Evolutionary conservation across 1,140 invertebrate genomes (phyloP).

Genomic region (Sarcophaga bullata): DNA sequence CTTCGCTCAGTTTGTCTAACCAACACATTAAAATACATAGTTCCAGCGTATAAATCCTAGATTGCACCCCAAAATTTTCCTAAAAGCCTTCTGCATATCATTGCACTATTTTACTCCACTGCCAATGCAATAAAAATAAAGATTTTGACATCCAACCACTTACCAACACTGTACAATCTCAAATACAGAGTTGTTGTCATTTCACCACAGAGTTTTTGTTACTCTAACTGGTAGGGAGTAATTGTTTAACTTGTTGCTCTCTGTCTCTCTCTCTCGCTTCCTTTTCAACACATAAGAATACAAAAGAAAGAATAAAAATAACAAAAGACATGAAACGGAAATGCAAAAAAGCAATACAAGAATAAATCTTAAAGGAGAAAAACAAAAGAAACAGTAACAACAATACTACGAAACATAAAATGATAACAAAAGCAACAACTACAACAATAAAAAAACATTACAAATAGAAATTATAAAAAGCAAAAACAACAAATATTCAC

Average conservation of each 20-base stretch:
- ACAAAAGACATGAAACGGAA: background rate
- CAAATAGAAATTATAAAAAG: background rate
- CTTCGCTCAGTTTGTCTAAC: too few species aligned
- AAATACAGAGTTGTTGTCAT: background rate
- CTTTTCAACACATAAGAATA: background rate
- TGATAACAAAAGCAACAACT: background rate
- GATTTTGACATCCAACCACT: background rate
- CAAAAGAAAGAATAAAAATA: too few species aligned
- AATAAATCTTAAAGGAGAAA: background rate
- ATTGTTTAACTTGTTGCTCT: too few species aligned
- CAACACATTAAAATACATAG: too few species aligned
- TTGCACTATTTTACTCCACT: background rate
- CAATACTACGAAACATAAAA: background rate
- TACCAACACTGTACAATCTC: too few species aligned
- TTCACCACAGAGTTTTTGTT: background rate
- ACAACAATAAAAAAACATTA: background rate
- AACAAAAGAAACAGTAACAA: background rate
- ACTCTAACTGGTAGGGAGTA: too few species aligned
- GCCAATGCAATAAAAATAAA: background rate
- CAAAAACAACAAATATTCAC: background rate
- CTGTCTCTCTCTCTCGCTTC: background rate
- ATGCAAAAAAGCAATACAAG: slow-evolving; percentile 28
- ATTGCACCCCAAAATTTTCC: too few species aligned
- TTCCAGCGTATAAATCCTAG: too few species aligned
- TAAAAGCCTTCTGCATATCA: background rate